Percentiles rank a stretch among this genome's conserved stretches.
Evolutionary conservation across 2,797 vertebrate species (phyloP).

Genomic region (Florisuga fusca): DNA sequence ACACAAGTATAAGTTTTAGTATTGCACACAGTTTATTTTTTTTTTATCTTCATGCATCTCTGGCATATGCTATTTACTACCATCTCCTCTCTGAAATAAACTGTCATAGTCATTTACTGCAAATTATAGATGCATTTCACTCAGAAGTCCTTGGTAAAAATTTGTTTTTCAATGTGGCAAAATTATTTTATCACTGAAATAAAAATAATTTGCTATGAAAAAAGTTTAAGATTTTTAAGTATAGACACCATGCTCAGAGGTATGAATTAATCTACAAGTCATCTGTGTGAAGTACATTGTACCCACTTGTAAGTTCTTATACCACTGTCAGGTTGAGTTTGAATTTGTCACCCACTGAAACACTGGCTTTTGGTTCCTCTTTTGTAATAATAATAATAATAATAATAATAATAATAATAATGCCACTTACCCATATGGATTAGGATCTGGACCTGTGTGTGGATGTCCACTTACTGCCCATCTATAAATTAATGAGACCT

Average conservation of each 20-base stretch:
- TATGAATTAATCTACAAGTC: neutral
- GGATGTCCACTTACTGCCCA: conserved; percentile 82
- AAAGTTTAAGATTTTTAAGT: neutral
- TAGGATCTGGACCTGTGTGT: conserved; percentile 77
- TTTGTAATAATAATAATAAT: neutral
- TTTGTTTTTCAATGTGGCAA: neutral
- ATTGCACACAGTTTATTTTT: neutral
- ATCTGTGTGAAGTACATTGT: neutral
- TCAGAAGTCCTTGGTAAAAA: neutral
- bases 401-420: neutral
- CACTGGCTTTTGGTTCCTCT: neutral
- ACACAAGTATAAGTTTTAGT: neutral
- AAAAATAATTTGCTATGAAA: neutral
- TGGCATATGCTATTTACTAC: neutral
- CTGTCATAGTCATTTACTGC: neutral
- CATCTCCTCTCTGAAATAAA: neutral
- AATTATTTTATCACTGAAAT: neutral
- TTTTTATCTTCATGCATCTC: neutral
- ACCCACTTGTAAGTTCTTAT: neutral
- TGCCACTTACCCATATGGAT: conserved; percentile 77
- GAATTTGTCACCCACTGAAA: neutral
- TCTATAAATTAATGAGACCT: conserved; percentile 79
- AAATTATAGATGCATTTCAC: neutral
- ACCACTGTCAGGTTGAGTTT: neutral
- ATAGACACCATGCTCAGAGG: neutral